Base-by-base conservation (phyloP, 2,888 invertebrate species). In the Molorchus minor region DNA sequence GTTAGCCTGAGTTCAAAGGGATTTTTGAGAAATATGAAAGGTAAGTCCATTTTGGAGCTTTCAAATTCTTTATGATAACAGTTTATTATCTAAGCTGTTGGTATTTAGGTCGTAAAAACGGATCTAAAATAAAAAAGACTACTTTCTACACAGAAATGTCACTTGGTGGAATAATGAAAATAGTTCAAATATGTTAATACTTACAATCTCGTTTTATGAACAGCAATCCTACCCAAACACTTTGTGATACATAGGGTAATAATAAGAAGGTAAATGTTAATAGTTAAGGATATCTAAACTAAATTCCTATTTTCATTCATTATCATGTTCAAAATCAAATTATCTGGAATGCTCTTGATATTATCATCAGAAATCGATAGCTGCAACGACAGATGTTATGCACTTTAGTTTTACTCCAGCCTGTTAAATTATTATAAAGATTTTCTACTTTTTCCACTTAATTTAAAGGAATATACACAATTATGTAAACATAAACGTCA, bases 401-500 rank as follows among this genome's bases (percentile, higher is more conserved):
- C 62, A 68, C 64, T 61, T 56, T 20, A 19, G 15, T n/a, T 33
- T 43, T 55, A 59, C 38, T 53, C 41, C 38, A 54, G 43, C 45
- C 20, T 35, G 38, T 47, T 49, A 45, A 35, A 47, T 51, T 56
- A 45, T 35, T 47, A 35, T 17, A 53, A 33, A 33, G 30, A 36
- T 60, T 53, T 58, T 56, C 53, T 58, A 53, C 45, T 56, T 57
- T 57, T 61, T 66, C 54, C 58, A 66, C 65, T 61, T 45, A 64
- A 68, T 69, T 69, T 67, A 68, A 52, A 60, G 71, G 65, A 73
- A 74, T 73, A 74, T 72, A 76, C 71, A 72, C 75, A 79, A 79
- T 78, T 80, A 80, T 78, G 79, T 79, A 79, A 79, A 79, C 78
- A 79, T 69, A 79, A 78, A 78, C 77, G 78, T 78, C 77, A 79